A percentile compares a stretch with the other conserved stretches of the same genome.
Evolutionary conservation across 2,888 invertebrate genomes (phyloP).

Genomic region (Hyles lineata): DNA sequence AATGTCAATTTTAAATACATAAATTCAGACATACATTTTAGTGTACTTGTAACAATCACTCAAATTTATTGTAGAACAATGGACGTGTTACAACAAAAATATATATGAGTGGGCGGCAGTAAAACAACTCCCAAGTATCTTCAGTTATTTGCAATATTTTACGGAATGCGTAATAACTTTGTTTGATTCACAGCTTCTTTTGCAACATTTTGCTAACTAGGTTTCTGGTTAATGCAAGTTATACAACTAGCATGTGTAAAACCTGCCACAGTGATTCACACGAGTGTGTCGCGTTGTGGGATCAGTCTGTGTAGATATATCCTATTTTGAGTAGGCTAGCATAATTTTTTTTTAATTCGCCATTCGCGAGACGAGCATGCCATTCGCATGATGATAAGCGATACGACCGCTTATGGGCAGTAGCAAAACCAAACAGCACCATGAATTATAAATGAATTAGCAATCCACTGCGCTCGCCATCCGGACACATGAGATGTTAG

Average conservation of each 20-base stretch:
- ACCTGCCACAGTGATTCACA: too few species aligned
- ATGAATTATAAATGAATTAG: too few species aligned
- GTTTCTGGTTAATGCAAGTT: not conserved
- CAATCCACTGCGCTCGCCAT: too few species aligned
- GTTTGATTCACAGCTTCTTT: not conserved
- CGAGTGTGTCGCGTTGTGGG: not conserved
- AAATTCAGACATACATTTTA: not conserved
- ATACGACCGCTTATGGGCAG: too few species aligned
- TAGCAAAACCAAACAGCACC: too few species aligned
- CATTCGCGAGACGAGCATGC: too few species aligned
- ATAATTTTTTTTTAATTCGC: too few species aligned
- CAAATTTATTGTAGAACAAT: slow-evolving; percentile 7
- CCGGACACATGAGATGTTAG: too few species aligned
- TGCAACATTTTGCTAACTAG: not conserved
- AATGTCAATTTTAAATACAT: not conserved
- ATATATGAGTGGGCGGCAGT: not conserved
- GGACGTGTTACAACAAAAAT: not conserved
- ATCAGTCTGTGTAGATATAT: too few species aligned
- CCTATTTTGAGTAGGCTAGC: too few species aligned
- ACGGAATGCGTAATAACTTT: not conserved
- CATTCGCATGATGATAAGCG: too few species aligned
- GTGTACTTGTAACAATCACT: slow-evolving; percentile 9
- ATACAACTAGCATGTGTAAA: too few species aligned
- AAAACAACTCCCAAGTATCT: slow-evolving; percentile 2
- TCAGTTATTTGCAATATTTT: not conserved